Evolutionary conservation across 2,888 invertebrate genomes (phyloP).

Genomic region (Rotaria socialis): DNA sequence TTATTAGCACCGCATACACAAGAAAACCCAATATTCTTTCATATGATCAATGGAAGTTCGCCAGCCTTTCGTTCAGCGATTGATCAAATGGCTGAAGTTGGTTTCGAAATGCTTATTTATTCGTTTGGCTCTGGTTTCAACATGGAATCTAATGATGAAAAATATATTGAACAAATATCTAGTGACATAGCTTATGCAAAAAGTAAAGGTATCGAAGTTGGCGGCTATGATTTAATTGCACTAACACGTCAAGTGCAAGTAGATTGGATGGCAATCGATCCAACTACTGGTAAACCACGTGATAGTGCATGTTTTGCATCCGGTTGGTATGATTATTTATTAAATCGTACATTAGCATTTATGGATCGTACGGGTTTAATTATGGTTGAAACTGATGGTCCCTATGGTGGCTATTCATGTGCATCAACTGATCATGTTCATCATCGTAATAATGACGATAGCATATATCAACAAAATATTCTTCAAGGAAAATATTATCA

Average conservation of each 20-base stretch:
- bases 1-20: slow-evolving; percentile 49
- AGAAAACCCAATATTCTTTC: slow-evolving; percentile 49
- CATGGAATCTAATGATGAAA: slow-evolving; percentile 48
- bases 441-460: slow-evolving; percentile 47
- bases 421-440: slow-evolving; percentile 48
- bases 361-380: slow-evolving; percentile 43
- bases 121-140: slow-evolving; percentile 49
- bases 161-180: slow-evolving; percentile 47
- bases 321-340: slow-evolving; percentile 49
- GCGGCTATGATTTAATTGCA: slow-evolving; percentile 49
- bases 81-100: slow-evolving; percentile 49
- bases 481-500: slow-evolving; percentile 47
- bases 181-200: slow-evolving; percentile 48
- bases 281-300: slow-evolving; percentile 37
- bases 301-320: slow-evolving; percentile 49
- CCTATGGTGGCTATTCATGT: slow-evolving; percentile 47
- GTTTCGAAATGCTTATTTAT: slow-evolving; percentile 47
- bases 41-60: slow-evolving; percentile 47
- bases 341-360: slow-evolving; percentile 46
- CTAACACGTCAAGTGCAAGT: slow-evolving; percentile 38
- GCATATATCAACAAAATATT: slow-evolving; percentile 47
- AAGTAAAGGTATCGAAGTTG: slow-evolving; percentile 48
- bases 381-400: slow-evolving; percentile 48
- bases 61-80: slow-evolving; percentile 44
- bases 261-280: slow-evolving; percentile 47